Conservation (phyloP, 2,888 invertebrate species). For the Pristionchus fissidentatus region DNA sequence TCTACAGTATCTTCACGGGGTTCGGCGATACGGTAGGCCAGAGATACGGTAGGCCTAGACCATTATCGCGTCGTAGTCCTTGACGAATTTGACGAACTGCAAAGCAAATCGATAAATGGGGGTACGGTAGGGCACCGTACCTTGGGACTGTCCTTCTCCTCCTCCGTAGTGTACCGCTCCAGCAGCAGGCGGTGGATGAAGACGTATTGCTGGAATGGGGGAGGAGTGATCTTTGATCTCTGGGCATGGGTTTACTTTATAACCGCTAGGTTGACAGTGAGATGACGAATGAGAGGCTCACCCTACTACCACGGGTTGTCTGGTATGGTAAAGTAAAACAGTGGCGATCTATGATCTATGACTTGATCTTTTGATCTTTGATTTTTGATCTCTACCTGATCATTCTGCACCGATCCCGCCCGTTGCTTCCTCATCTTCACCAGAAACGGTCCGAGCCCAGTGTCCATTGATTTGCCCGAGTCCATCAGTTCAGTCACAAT, state of each 20-base stretch:
- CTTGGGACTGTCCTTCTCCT: conserved; percentile 17
- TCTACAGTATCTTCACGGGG: not conserved
- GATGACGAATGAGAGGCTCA: too few relatives aligned
- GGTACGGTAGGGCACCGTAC: not conserved
- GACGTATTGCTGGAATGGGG: conserved; percentile 23
- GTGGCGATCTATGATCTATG: too few relatives aligned
- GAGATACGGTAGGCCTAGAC: not conserved
- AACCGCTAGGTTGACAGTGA: too few relatives aligned
- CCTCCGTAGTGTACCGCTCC: conserved; percentile 9
- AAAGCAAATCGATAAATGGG: not conserved
- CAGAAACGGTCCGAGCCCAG: not conserved
- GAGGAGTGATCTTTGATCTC: too few relatives aligned
- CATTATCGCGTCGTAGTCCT: conserved; percentile 36
- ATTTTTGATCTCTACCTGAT: conserved; percentile 36
- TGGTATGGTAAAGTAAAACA: too few relatives aligned
- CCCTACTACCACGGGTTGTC: too few relatives aligned
- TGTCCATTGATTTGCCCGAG: conserved; percentile 11
- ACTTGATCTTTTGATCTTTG: not conserved
- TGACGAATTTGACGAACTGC: conserved; percentile 14
- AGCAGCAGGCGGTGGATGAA: conserved; percentile 31
- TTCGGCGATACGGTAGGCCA: not conserved
- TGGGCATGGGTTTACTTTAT: too few relatives aligned
- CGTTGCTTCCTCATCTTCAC: conserved; percentile 36
- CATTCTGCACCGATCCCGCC: conserved; percentile 31
- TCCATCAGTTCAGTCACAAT: conserved; percentile 29